phyloP scores from a whole-genome alignment of 2,797 vertebrate genomes.

The Schizopygopsis malacanthus region DNA sequence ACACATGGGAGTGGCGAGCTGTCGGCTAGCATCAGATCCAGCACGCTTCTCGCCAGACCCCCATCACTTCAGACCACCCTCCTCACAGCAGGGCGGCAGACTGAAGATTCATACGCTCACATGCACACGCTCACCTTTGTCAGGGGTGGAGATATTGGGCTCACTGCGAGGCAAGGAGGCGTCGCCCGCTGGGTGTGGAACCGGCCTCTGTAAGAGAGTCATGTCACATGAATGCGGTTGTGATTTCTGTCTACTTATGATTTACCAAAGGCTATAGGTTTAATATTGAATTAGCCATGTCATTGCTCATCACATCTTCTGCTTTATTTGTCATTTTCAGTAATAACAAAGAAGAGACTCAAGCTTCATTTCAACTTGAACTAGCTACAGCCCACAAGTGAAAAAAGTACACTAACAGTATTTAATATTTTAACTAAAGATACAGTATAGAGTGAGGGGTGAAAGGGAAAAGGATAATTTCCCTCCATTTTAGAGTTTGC shows the following conservation, averaged over 20 bases:
- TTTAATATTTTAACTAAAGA: too few relatives aligned
- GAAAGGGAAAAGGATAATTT: not conserved
- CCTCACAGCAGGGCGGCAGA: not conserved
- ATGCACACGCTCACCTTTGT: slow-evolving; percentile 85
- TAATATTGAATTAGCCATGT: not conserved
- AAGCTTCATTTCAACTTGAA: too few relatives aligned
- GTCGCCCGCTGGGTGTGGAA: slow-evolving; percentile 90
- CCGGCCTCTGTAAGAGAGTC: slow-evolving; percentile 80
- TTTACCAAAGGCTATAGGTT: not conserved
- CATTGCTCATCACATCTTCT: not conserved
- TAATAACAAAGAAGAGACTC: too few relatives aligned
- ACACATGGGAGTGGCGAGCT: slow-evolving; percentile 38
- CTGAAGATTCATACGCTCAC: slow-evolving; percentile 3
- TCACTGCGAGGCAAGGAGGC: slow-evolving; percentile 91
- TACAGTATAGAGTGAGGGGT: too few relatives aligned
- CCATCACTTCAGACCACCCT: slow-evolving; percentile 14
- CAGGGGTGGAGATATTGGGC: slow-evolving; percentile 89
- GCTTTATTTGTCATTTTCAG: too few relatives aligned
- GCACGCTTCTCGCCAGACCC: not conserved
- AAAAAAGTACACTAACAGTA: too few relatives aligned
- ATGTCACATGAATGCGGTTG: not conserved
- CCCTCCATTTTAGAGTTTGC: not conserved
- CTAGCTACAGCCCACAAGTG: too few relatives aligned
- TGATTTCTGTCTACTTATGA: not conserved
- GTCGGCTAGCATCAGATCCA: slow-evolving; percentile 40